Evolutionary conservation across 2,797 vertebrate species (phyloP).

Genomic region (Serranus cabrilla): DNA sequence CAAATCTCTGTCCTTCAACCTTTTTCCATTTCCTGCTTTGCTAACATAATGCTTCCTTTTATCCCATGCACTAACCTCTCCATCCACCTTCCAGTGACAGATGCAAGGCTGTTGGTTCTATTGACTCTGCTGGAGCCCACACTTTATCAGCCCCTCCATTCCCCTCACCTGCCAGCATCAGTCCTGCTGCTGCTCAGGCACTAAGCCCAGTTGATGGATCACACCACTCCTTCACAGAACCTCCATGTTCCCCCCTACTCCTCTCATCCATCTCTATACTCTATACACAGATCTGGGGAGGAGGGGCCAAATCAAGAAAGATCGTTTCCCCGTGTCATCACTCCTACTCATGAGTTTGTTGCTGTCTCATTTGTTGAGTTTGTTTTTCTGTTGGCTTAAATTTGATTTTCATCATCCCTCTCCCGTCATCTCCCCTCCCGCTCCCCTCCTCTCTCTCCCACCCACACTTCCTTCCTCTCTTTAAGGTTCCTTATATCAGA

Average conservation of each 20-base stretch:
- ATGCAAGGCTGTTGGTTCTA: conserved; percentile 77
- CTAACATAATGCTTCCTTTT: conserved; percentile 59
- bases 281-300: conserved; percentile 65
- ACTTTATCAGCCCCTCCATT: conserved; percentile 88
- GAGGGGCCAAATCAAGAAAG: conserved; percentile 82
- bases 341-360: conserved; percentile 87
- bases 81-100: conserved; percentile 72
- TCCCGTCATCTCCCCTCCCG: conserved; percentile 73
- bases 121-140: conserved; percentile 90
- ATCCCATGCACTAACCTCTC: conserved; percentile 47
- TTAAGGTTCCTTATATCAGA: conserved; percentile 99
- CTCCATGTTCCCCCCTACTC: conserved; percentile 50
- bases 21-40: conserved; percentile 38
- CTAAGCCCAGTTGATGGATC: conserved; percentile 88
- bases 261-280: conserved; percentile 77
- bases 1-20: conserved; percentile 49
- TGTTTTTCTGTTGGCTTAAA: conserved; percentile 85
- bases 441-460: conserved; percentile 81
- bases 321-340: conserved; percentile 81
- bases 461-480: conserved; percentile 77
- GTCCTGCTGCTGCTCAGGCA: conserved; percentile 87
- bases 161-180: conserved; percentile 72
- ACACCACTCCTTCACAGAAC: conserved; percentile 81
- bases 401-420: conserved; percentile 84
- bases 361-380: conserved; percentile 87